Evolutionary conservation across 1,140 invertebrate species (phyloP).

Genomic region (Lepidurus couesii): DNA sequence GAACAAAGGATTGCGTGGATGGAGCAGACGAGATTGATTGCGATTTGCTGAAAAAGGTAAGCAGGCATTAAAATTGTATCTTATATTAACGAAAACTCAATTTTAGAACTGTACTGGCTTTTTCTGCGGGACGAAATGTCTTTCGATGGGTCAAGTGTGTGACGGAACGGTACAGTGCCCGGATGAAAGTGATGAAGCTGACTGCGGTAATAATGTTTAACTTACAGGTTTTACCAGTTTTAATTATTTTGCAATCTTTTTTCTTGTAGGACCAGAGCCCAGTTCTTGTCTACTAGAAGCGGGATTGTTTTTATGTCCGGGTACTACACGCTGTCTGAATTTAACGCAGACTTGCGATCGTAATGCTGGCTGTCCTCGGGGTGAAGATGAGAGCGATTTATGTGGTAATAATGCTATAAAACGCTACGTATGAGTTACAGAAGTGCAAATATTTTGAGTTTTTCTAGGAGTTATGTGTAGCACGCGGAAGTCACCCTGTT

Average conservation of each 20-base stretch:
- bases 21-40: constrained; percentile 78
- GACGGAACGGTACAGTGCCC: constrained; percentile 52
- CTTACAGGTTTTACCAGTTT: not conserved
- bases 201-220: not conserved
- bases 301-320: constrained; percentile 45
- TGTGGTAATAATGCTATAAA: not conserved
- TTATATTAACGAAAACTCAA: not conserved
- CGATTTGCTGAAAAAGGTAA: constrained; percentile 33
- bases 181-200: not conserved
- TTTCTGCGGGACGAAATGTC: constrained; percentile 41
- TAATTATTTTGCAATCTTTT: not conserved
- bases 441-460: not conserved
- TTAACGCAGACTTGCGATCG: constrained; percentile 51
- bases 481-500: not conserved
- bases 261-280: not conserved
- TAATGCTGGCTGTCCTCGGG: constrained; percentile 36
- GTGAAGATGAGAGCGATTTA: constrained; percentile 25
- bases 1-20: constrained; percentile 44
- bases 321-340: constrained; percentile 47
- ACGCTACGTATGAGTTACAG: not conserved
- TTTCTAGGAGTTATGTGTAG: not conserved
- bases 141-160: constrained; percentile 53
- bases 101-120: constrained; percentile 9
- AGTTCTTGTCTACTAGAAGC: not conserved
- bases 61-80: not conserved